Base-by-base conservation (phyloP, 2,113 vertebrate species). In the Nannospalax galili region DNA sequence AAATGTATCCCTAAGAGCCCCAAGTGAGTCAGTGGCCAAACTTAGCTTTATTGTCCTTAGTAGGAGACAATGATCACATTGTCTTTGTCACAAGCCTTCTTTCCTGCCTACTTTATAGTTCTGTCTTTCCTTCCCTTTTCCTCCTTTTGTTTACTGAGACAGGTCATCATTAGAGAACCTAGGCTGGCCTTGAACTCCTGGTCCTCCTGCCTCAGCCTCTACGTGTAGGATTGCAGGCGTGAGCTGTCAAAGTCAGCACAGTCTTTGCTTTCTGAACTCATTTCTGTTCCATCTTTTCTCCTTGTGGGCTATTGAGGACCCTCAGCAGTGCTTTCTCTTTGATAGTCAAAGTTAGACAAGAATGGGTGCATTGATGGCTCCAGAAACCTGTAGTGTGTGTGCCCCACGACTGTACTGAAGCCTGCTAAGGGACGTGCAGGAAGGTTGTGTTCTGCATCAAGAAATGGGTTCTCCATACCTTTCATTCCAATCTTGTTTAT, bases 401-500 rank as follows among this genome's bases (percentile, higher is more conserved):
- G n/a, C 58, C 85, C n/a, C 26, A 15, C 70, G 52, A 96, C 84
- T 28, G 28, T 4, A 8, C 89, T 20, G 45, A 65, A 58, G n/a
- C 89, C 42, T 86, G 6, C 4, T 17, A 8, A 67, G 24, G 24
- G 93, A 42, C 28, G n/a, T 12, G 11, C 22, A 26, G 78, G 72
- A 62, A 94, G 86, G 89, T 64, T 15, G 45, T 79, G 75, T 48
- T 94, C 48, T 65, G 22, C 15, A 3, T 93, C 65, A 37, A 64
- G 85, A 75, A 94, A 52, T 91, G 89, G 78, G 69, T 64, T 90
- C 87, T 62, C 93, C 92, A 94, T 82, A 64, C 93, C 92, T 96
- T 72, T 94, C 87, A 16, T 96, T 94, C 96, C 93, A 93, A 32
- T 90, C 67, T 37, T 88, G 88, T 96, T 96, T 96, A 56, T 97